Evolutionary conservation across 2,888 invertebrate species (phyloP).

Genomic region (Stenodera caucasica): DNA sequence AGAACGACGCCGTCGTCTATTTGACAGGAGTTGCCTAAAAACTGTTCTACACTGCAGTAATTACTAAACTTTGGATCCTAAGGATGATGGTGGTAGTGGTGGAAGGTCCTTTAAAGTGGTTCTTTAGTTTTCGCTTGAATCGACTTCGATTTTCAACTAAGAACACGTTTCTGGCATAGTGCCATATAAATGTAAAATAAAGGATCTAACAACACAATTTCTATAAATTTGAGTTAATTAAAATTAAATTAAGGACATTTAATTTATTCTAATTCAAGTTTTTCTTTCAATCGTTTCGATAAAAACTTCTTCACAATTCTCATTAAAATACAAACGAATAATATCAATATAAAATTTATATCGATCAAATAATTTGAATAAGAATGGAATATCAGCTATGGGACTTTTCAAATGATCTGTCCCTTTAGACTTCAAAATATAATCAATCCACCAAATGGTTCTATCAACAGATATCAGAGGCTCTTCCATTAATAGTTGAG

Average conservation of each 20-base stretch:
- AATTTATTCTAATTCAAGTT: not conserved
- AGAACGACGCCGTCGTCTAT: slow-evolving; percentile 16
- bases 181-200: slow-evolving; percentile 21
- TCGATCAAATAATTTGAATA: slow-evolving; percentile 37
- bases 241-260: slow-evolving; percentile 16
- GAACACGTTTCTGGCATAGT: slow-evolving; percentile 25
- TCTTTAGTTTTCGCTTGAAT: slow-evolving; percentile 18
- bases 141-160: slow-evolving; percentile 21
- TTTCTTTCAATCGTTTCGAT: not conserved
- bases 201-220: slow-evolving; percentile 15
- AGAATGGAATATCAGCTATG: slow-evolving; percentile 31
- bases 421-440: slow-evolving; percentile 38
- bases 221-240: slow-evolving; percentile 19
- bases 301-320: not conserved
- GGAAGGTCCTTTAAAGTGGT: slow-evolving; percentile 27
- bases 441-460: slow-evolving; percentile 40
- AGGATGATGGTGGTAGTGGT: not conserved
- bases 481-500: slow-evolving; percentile 13
- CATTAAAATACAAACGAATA: not conserved
- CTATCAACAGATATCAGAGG: slow-evolving; percentile 27
- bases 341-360: slow-evolving; percentile 10
- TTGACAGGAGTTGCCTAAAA: slow-evolving; percentile 31
- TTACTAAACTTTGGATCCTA: slow-evolving; percentile 29
- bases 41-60: slow-evolving; percentile 32
- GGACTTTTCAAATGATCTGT: slow-evolving; percentile 34